phyloP scores from a whole-genome alignment of 2,113 vertebrate genomes.

The Oncorhynchus kisutch region DNA sequence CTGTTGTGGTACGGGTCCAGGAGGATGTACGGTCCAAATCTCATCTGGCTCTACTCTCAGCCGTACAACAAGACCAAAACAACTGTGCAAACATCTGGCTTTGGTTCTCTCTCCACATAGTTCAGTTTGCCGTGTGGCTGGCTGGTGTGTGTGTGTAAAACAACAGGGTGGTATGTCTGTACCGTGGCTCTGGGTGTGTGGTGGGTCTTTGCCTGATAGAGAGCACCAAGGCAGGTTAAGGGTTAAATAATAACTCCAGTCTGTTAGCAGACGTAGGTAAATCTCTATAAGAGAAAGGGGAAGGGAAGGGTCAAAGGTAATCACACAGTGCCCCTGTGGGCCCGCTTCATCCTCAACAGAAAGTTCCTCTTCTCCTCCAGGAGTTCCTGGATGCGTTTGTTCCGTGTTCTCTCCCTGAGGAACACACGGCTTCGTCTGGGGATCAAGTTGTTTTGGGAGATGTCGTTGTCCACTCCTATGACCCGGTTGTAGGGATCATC shows the following conservation, averaged over 20 bases:
- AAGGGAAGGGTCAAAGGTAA: conserved; percentile 4
- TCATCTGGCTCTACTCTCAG: conserved; percentile 32
- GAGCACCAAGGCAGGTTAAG: conserved; percentile 36
- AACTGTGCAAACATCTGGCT: conserved; percentile 4
- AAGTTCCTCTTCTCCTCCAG: conserved; percentile 87
- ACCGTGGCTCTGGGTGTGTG: neutral
- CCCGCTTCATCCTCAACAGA: conserved; percentile 79
- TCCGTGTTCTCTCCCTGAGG: conserved; percentile 84
- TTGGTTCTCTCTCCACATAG: conserved; percentile 40
- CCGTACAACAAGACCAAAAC: conserved; percentile 6
- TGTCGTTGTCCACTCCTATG: conserved; percentile 69
- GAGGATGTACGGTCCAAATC: conserved; percentile 17
- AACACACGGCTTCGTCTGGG: conserved; percentile 73
- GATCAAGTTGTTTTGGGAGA: conserved; percentile 85
- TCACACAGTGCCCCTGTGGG: conserved; percentile 47
- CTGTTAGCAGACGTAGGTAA: conserved; percentile 46
- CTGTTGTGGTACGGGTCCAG: conserved; percentile 39
- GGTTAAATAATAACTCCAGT: conserved; percentile 33
- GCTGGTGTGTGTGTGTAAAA: too few relatives aligned
- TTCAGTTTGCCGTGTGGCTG: conserved; percentile 34
- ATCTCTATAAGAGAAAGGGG: conserved; percentile 83
- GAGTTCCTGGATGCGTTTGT: conserved; percentile 93
- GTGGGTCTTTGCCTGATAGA: conserved; percentile 28
- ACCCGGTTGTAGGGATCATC: conserved; percentile 78
- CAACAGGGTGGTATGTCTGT: neutral